These are phyloP conservation scores for Thermophis baileyi DNA, from an alignment of 2,113 vertebrate species.

Conservation along the genomic window DNA sequence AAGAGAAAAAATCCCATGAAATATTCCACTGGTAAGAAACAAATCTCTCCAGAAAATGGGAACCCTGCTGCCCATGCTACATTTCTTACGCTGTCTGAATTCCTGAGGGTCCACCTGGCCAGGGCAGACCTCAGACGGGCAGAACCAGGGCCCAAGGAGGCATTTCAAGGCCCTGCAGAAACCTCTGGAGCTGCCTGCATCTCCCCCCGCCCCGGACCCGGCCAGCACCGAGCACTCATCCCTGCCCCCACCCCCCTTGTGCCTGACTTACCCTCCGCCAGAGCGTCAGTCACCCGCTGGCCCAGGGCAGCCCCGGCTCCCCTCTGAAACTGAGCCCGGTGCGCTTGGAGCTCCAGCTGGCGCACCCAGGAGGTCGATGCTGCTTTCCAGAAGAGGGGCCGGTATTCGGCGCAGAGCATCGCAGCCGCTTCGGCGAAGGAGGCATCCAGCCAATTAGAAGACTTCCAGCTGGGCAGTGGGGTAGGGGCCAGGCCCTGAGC, in stretches of 20 bases:
- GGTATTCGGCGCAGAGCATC: slow-evolving; percentile 47
- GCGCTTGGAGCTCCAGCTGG: slow-evolving; percentile 41
- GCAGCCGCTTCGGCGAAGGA: rapidly evolving
- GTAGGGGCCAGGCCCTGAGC: rapidly evolving
- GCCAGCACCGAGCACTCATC: neutral
- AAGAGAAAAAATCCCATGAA: neutral
- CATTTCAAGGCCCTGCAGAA: neutral
- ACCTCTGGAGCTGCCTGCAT: neutral
- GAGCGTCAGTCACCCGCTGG: slow-evolving; percentile 27
- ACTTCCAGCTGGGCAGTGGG: neutral
- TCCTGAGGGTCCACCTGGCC: neutral
- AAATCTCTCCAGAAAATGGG: neutral
- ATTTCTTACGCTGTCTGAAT: too few species aligned
- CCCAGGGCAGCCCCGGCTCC: rapidly evolving
- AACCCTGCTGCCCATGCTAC: neutral
- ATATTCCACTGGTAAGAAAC: neutral
- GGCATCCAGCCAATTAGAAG: slow-evolving; percentile 14
- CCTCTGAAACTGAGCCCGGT: neutral
- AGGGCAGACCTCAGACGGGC: neutral
- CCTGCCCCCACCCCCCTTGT: rapidly evolving
- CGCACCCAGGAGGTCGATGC: neutral
- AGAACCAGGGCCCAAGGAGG: neutral
- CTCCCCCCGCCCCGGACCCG: rapidly evolving
- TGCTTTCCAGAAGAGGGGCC: slow-evolving; percentile 55
- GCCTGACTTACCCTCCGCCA: slow-evolving; percentile 49